Evolutionary conservation across 2,113 vertebrate species (phyloP), one percentile per base, ranked within the genome.

Genomic region (Chauna torquata): DNA sequence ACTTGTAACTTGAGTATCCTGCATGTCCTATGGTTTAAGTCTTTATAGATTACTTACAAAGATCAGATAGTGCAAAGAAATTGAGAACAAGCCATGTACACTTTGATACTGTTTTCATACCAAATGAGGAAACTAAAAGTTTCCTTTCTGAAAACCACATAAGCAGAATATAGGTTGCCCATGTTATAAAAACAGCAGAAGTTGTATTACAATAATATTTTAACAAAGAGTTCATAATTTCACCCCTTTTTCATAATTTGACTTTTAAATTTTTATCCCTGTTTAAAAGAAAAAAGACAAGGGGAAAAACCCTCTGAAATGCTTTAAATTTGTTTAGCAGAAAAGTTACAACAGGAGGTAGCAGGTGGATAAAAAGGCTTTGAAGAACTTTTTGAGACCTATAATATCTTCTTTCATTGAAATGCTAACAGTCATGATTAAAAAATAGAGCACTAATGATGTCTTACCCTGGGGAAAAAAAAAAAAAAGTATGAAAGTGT

Each of bases 41-140:
- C 94, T 93, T 88, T 84, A 90, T 64, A 92, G 90, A 92, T 96
- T 94, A 80, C 75, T 86, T 94, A 72, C n/a, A 65, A 93, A 92
- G 72, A 96, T 90, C 90, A 95, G 86, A 96, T 85, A 93, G 25
- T 94, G 88, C 55, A 90, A 94, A 92, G 90, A 95, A 96, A 96
- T 88, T 82, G 84, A 89, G 86, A 95, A 89, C 86, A 91, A 96
- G 69, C 58, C 44, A 7, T 92, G 75, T 82, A 65, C 84, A 61
- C 66, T 95, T 94, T 95, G 70, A 94, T 91, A 92, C 9, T 75
- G 36, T 84, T 95, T 95, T 94, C 88, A 65, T 89, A 94, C 40
- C 71, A 92, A 93, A 94, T 69, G 71, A 94, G 59, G 54, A 93
- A 94, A 86, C 54, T 54, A 42, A 52, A 79, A 58, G 32, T 71